Conservation (phyloP, 2,888 invertebrate species). For the Scrobipalpa costella region DNA sequence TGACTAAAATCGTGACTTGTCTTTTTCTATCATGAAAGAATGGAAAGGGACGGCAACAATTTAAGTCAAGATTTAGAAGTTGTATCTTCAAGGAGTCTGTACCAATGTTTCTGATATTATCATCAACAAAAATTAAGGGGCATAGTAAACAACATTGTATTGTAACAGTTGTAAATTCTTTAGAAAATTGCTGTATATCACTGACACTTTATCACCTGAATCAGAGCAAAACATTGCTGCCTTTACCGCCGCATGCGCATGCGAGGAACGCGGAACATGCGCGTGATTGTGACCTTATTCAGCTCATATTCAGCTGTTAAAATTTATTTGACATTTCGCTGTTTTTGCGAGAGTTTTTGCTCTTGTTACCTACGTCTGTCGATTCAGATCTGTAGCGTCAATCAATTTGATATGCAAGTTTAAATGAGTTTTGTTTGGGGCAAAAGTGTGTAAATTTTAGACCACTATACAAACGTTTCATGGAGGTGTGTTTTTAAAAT, state of each 20-base stretch:
- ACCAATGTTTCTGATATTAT: too few relatives aligned
- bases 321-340: slow-evolving; percentile 4
- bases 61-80: too few relatives aligned
- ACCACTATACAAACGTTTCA: too few relatives aligned
- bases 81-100: too few relatives aligned
- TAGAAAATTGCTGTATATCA: background rate
- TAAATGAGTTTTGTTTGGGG: background rate
- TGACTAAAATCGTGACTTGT: too few relatives aligned
- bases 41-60: too few relatives aligned
- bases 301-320: slow-evolving; percentile 1
- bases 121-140: too few relatives aligned
- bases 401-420: background rate
- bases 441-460: too few relatives aligned
- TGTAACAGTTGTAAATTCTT: background rate
- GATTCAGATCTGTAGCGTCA: background rate
- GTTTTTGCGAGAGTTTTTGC: background rate
- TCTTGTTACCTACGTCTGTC: background rate
- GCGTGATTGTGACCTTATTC: background rate
- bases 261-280: background rate
- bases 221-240: slow-evolving; percentile 10
- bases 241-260: background rate
- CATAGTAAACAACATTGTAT: background rate
- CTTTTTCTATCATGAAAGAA: too few relatives aligned
- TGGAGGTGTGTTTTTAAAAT: too few relatives aligned
- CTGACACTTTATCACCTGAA: background rate